Evolutionary conservation across 2,888 invertebrate species (phyloP).

Genomic region (Ypsolopha scabrella): DNA sequence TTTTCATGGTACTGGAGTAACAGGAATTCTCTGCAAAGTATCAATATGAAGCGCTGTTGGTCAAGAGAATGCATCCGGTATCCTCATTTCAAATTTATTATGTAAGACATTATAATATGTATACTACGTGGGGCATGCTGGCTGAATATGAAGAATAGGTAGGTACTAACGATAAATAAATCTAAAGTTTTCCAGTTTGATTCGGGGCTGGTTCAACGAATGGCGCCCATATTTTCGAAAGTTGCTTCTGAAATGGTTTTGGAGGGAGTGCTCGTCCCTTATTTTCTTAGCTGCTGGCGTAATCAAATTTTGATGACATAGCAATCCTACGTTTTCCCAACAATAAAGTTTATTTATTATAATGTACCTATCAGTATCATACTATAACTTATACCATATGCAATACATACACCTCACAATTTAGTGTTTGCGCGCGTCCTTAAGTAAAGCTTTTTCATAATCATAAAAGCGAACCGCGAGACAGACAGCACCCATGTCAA

Average conservation of each 20-base stretch:
- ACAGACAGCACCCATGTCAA: constrained; percentile 9
- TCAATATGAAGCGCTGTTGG: constrained; percentile 10
- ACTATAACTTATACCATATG: no score
- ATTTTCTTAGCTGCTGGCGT: constrained; percentile 9
- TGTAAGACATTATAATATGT: constrained; percentile 11
- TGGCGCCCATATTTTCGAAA: constrained; percentile 23
- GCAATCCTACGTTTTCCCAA: no score
- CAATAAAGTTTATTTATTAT: no score
- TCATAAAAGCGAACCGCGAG: no score
- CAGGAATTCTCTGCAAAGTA: no score
- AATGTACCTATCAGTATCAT: no score
- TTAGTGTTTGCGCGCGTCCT: no score
- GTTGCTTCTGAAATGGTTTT: constrained; percentile 31
- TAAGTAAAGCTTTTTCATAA: no score
- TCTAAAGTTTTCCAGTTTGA: constrained; percentile 29
- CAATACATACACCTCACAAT: no score
- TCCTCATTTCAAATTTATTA: constrained; percentile 17
- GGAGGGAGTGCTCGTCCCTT: constrained; percentile 20
- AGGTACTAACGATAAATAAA: constrained; percentile 17
- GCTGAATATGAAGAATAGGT: constrained; percentile 18
- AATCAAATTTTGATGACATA: no score
- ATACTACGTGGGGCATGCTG: constrained; percentile 14
- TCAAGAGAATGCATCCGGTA: constrained; percentile 13
- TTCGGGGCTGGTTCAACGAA: constrained; percentile 20
- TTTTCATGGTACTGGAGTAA: no score